phyloP scores from a whole-genome alignment of 2,113 vertebrate genomes.

The Notiomystis cincta region DNA sequence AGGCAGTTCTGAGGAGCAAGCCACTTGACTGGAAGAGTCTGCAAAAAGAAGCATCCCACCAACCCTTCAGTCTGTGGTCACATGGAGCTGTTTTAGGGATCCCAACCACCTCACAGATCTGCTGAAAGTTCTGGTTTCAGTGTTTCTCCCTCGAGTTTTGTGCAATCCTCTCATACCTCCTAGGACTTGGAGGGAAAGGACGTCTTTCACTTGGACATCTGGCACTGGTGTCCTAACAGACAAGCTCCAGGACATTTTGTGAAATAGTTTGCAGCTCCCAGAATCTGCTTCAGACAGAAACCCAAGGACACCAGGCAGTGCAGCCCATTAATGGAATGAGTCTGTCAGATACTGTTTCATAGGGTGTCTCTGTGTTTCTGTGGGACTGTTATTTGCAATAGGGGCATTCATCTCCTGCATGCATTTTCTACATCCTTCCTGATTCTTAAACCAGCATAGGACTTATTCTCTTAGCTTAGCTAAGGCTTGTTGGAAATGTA shows the following conservation, averaged over 20 bases:
- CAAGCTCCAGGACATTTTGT: conserved; percentile 28
- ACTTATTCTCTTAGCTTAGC: not conserved
- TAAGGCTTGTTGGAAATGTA: not conserved
- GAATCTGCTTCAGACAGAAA: conserved; percentile 32
- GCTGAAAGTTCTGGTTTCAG: conserved; percentile 14
- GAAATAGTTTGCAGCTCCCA: conserved; percentile 41
- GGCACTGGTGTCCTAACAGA: conserved; percentile 23
- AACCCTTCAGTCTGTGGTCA: not conserved
- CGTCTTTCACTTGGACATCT: conserved; percentile 16
- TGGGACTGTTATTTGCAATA: not conserved
- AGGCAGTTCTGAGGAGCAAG: not conserved
- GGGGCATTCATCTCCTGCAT: not conserved
- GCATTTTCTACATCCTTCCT: not conserved
- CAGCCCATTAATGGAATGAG: not conserved
- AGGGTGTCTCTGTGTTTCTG: not conserved
- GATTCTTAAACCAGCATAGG: not conserved
- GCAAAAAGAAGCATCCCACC: not conserved
- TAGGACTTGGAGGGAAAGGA: conserved; percentile 14
- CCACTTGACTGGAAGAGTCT: not conserved
- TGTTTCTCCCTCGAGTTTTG: conserved; percentile 22
- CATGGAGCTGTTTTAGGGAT: conserved; percentile 30
- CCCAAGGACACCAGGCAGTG: not conserved
- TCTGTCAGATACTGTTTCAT: not conserved
- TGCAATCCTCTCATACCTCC: conserved; percentile 35
- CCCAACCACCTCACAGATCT: conserved; percentile 3